Percentiles rank a stretch among this genome's conserved stretches.
Evolutionary conservation across 2,888 invertebrate genomes (phyloP).

Genomic region (Microplitis manilae): DNA sequence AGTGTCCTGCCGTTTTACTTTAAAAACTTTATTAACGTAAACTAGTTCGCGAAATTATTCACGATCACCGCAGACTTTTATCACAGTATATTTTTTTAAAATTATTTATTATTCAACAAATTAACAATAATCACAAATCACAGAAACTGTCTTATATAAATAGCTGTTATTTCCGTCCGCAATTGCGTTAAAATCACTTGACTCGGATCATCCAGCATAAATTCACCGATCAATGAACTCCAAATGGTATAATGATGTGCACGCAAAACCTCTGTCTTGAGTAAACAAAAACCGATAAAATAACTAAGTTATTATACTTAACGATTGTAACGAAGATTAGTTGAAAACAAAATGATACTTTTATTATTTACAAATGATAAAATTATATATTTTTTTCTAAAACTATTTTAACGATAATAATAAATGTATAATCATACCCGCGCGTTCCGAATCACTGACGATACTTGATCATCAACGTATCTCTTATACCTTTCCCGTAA

Average conservation of each 20-base stretch:
- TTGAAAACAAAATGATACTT: no score
- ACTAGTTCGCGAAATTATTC: not conserved
- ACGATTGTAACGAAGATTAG: no score
- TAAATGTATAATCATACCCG: constrained; percentile 42
- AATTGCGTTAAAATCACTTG: not conserved
- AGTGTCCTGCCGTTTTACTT: constrained; percentile 59
- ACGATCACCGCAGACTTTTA: not conserved
- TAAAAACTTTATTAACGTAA: constrained; percentile 13
- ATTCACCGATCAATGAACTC: not conserved
- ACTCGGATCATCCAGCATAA: not conserved
- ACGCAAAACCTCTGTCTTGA: constrained; percentile 4
- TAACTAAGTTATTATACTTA: no score
- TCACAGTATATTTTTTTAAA: not conserved
- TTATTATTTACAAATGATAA: no score
- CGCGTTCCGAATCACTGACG: constrained; percentile 56
- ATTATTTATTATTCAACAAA: constrained; percentile 15
- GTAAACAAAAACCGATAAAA: not conserved
- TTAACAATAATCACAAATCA: constrained; percentile 45
- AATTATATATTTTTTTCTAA: no score
- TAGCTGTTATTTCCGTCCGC: constrained; percentile 21
- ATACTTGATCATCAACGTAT: constrained; percentile 53
- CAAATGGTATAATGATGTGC: not conserved
- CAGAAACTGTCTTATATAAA: constrained; percentile 44
- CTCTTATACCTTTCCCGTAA: constrained; percentile 60
- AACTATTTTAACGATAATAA: not conserved